phyloP scores from a whole-genome alignment of 1,140 invertebrate genomes.

The Pentalonia nigronervosa region DNA sequence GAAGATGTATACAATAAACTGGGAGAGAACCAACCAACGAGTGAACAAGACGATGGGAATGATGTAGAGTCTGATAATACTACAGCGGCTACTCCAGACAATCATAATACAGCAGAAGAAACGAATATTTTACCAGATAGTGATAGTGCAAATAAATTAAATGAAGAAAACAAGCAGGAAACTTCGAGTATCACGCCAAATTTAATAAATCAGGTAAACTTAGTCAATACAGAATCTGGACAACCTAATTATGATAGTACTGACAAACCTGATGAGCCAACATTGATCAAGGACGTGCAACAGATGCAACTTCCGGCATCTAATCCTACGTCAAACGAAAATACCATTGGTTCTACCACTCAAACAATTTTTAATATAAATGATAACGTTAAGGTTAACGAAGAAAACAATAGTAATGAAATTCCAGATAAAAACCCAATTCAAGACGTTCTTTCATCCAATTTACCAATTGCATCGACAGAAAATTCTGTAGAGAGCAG shows the following conservation, averaged over 20 bases:
- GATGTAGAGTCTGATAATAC: conserved; percentile 35
- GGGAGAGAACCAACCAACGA: not conserved
- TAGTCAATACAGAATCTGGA: not conserved
- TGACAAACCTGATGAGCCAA: not conserved
- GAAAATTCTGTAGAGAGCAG: not conserved
- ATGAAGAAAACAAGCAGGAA: not conserved
- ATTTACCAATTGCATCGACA: not conserved
- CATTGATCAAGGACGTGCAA: not conserved
- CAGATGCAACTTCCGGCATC: conserved; percentile 25
- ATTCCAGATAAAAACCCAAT: conserved; percentile 15
- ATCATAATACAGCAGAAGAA: not conserved
- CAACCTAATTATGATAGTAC: not conserved
- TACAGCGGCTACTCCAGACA: not conserved
- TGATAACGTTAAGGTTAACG: not conserved
- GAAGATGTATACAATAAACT: conserved; percentile 42
- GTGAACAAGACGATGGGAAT: not conserved
- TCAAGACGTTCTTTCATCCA: not conserved
- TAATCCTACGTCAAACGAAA: conserved; percentile 55
- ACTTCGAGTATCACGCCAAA: not conserved
- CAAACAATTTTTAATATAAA: conserved; percentile 58
- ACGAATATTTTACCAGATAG: not conserved
- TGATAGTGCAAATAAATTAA: not conserved
- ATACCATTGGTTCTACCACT: conserved; percentile 48
- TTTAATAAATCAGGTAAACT: not conserved
- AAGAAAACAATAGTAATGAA: conserved; percentile 48